Conservation (phyloP, 2,888 invertebrate species). For the Bedellia somnulentella region DNA sequence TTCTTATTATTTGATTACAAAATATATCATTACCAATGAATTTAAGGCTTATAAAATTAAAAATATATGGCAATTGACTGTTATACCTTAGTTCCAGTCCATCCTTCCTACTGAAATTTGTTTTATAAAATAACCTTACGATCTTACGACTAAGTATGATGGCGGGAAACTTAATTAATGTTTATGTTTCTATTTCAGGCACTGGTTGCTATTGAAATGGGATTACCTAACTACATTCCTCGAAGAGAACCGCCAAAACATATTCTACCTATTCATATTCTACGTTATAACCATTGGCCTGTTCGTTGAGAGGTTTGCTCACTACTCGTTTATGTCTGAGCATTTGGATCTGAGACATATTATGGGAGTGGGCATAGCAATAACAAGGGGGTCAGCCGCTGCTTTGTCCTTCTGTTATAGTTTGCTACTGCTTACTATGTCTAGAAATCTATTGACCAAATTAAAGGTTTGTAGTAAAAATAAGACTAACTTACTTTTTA, state of each 20-base stretch:
- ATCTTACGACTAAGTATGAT: too few relatives aligned
- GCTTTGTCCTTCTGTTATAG: conserved; percentile 94
- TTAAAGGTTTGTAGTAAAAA: conserved; percentile 66
- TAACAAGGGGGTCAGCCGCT: conserved; percentile 92
- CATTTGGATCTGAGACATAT: conserved; percentile 93
- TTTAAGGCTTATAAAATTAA: too few relatives aligned
- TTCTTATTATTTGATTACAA: too few relatives aligned
- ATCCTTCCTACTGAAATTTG: too few relatives aligned
- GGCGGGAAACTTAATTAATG: too few relatives aligned
- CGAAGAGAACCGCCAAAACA: conserved; percentile 95
- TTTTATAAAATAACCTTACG: too few relatives aligned
- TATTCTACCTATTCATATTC: conserved; percentile 92
- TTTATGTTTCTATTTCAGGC: too few relatives aligned
- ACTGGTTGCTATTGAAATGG: conserved; percentile 78
- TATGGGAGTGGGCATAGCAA: conserved; percentile 96
- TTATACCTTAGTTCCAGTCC: too few relatives aligned
- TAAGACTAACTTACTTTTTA: too few relatives aligned
- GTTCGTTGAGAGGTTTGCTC: conserved; percentile 94
- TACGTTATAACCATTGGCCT: conserved; percentile 91
- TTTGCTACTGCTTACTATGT: conserved; percentile 89
- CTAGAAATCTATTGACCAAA: conserved; percentile 86
- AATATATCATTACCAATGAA: too few relatives aligned
- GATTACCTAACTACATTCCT: conserved; percentile 87
- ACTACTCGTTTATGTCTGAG: conserved; percentile 95
- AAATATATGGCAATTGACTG: too few relatives aligned